Conservation (phyloP, 2,888 invertebrate species). For the Chesias legatella region DNA sequence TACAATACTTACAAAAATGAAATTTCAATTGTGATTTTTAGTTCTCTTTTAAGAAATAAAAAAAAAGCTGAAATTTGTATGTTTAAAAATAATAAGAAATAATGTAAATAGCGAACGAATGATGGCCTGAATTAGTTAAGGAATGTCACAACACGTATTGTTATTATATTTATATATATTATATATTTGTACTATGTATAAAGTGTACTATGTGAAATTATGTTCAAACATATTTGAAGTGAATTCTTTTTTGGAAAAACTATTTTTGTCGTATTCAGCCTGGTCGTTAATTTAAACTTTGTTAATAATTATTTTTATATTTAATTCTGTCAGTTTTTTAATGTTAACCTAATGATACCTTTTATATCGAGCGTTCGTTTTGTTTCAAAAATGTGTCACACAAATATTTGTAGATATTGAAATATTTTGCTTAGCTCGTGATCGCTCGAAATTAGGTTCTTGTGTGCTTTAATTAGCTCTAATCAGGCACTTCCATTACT, state of each 20-base stretch:
- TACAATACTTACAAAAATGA: slow-evolving; percentile 50
- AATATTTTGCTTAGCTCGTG: slow-evolving; percentile 17
- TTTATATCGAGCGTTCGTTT: slow-evolving; percentile 12
- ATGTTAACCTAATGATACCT: slow-evolving; percentile 8
- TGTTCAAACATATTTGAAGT: slow-evolving; percentile 58
- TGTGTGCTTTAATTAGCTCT: slow-evolving; percentile 35
- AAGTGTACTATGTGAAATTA: slow-evolving; percentile 58
- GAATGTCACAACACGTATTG: slow-evolving; percentile 52
- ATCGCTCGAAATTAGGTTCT: slow-evolving; percentile 18
- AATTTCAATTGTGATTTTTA: slow-evolving; percentile 34
- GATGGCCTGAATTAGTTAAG: slow-evolving; percentile 61
- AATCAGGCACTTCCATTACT: slow-evolving; percentile 49
- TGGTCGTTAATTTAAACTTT: slow-evolving; percentile 20
- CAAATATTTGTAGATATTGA: slow-evolving; percentile 1
- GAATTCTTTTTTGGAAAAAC: slow-evolving; percentile 46
- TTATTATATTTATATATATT: slow-evolving; percentile 56
- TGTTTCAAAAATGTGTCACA: too few relatives aligned
- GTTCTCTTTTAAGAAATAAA: slow-evolving; percentile 35
- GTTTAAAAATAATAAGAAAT: slow-evolving; percentile 28
- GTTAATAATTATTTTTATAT: slow-evolving; percentile 9
- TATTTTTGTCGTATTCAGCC: slow-evolving; percentile 33
- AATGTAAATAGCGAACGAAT: slow-evolving; percentile 70
- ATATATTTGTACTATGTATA: slow-evolving; percentile 63
- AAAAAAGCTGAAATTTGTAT: slow-evolving; percentile 39
- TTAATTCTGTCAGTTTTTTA: slow-evolving; percentile 18